Conservation (phyloP, 2,797 vertebrate species). For the Corythornis leucogaster region DNA sequence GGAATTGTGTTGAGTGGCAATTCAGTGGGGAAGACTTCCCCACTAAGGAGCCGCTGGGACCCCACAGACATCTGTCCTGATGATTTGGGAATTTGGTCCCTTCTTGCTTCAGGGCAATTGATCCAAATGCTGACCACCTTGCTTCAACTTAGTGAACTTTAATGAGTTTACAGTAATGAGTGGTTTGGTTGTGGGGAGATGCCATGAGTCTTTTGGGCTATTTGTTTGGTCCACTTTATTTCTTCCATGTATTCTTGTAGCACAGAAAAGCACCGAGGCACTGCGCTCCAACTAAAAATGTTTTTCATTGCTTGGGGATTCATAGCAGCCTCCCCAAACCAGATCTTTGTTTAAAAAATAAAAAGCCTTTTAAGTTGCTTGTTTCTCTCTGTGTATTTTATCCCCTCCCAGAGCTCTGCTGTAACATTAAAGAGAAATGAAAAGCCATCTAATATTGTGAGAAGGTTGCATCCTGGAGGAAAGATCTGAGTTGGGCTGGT, state of each 20-base stretch:
- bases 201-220: not conserved
- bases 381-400: constrained; percentile 46
- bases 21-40: not conserved
- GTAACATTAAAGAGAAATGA: constrained; percentile 61
- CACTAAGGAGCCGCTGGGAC: not conserved
- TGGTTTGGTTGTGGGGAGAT: not conserved
- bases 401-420: constrained; percentile 41
- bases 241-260: not conserved
- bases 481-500: constrained; percentile 37
- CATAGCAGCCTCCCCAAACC: constrained; percentile 17
- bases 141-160: not conserved
- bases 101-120: not conserved
- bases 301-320: constrained; percentile 44
- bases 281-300: not conserved
- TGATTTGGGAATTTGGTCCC: not conserved
- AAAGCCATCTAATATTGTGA: constrained; percentile 45
- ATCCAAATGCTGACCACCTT: not conserved
- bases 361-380: constrained; percentile 65
- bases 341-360: constrained; percentile 64
- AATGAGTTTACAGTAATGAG: not conserved
- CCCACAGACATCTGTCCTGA: not conserved
- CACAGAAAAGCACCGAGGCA: not conserved
- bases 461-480: constrained; percentile 58
- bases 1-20: not conserved
- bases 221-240: not conserved